Conservation (phyloP, 2,888 invertebrate species). For the Chalcis sispes region DNA sequence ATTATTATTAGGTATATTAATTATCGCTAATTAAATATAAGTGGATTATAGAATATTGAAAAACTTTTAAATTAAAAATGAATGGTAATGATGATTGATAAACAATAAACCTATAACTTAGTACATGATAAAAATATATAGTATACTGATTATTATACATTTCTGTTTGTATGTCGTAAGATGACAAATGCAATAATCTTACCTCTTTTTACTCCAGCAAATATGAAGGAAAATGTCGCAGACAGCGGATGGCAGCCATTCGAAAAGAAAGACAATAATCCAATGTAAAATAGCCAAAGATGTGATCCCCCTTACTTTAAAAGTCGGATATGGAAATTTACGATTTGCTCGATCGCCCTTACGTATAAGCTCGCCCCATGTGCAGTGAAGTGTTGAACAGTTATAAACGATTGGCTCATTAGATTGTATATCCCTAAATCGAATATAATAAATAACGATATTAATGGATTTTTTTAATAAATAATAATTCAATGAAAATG, state of each 20-base stretch:
- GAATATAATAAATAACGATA: background rate
- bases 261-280: slow-evolving; percentile 66
- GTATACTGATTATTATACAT: no score
- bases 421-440: slow-evolving; percentile 51
- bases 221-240: slow-evolving; percentile 64
- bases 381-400: slow-evolving; percentile 63
- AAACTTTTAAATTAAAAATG: no score
- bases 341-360: slow-evolving; percentile 63
- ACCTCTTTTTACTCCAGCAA: slow-evolving; percentile 66
- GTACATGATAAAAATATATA: no score
- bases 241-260: slow-evolving; percentile 69
- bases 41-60: no score
- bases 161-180: background rate
- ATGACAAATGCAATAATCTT: slow-evolving; percentile 37
- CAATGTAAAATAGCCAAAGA: slow-evolving; percentile 63
- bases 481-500: no score
- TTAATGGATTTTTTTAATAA: no score
- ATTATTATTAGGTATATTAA: no score
- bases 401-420: slow-evolving; percentile 64
- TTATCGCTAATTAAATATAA: no score
- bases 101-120: no score
- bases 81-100: no score
- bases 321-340: slow-evolving; percentile 69
- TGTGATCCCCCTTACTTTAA: slow-evolving; percentile 69
- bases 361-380: slow-evolving; percentile 67